Base-by-base conservation (phyloP, 2,888 invertebrate genomes). In the Macrosoma leucophasiata region DNA sequence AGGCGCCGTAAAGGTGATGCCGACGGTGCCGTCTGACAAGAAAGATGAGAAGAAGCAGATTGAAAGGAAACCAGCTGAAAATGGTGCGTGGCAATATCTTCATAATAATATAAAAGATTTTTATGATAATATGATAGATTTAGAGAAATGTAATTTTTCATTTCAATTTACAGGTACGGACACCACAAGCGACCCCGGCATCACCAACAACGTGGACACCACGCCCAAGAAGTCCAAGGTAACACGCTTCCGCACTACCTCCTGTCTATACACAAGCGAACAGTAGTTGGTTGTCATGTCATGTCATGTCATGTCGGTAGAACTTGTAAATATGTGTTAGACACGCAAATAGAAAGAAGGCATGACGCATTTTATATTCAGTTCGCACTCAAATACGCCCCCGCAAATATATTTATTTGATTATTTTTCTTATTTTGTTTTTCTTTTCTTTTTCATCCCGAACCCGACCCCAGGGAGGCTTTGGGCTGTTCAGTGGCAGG, bases 1-100 rank as follows among this genome's bases (percentile, higher is more conserved):
- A 17, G 94, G 94, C 26, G 94, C 94, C 5, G 91, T 95, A 39
- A 91, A 93, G 43, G 94, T 94, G 46, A 87, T 94, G 74, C 94
- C 94, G 27, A 85, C 90, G 11, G 88, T 89, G 20, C 88, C 89
- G 33, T 85, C 86, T 10, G 86, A 87, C 46, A 88, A 86, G 61
- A 86, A 86, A 50, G 84, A 85, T 0, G 75, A 75, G 13, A 71
- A 70, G 53, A 70, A 66, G 11, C 14, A 57, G 1, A 51, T 48
- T 1, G 81, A 77, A 46, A 67, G 52, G 53, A 76, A 68, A 50
- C 82, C 79, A 1, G 77, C 81, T 33, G 84, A 84, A 32, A 85
- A 84, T 35, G 85, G 84, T 81, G 33, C 31, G 62, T 44, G 25
- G 5, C 14, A 13, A 19, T 13, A n/a, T n/a, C n/a, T n/a, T n/a